These are phyloP conservation scores for Dugesia japonica DNA, from an alignment of 2,888 invertebrate species.

Conservation along the genomic window DNA sequence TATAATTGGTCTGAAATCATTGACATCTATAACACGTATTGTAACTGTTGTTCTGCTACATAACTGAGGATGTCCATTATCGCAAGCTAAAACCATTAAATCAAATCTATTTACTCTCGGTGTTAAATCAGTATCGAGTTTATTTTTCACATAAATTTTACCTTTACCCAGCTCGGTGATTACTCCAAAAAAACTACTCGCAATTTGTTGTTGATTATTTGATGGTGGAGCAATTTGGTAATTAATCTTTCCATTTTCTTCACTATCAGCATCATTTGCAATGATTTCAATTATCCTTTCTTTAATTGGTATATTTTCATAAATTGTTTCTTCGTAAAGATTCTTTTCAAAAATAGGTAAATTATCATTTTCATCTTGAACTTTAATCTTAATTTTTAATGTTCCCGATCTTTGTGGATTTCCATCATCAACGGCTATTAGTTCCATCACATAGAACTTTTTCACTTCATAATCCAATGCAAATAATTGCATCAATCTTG, in stretches of 20 bases:
- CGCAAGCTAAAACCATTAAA: neutral
- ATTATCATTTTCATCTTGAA: neutral
- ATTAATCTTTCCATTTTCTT: conserved; percentile 5
- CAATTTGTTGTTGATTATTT: neutral
- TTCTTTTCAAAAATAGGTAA: neutral
- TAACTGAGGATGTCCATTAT: neutral
- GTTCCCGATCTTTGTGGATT: neutral
- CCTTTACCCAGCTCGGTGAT: neutral
- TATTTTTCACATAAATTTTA: neutral
- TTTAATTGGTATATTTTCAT: neutral
- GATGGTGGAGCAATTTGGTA: neutral
- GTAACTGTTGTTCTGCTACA: neutral
- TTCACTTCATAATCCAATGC: neutral
- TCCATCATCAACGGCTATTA: neutral
- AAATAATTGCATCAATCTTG: neutral
- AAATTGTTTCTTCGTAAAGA: neutral
- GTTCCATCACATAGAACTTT: neutral
- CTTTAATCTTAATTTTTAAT: neutral
- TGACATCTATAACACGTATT: neutral
- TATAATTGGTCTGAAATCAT: neutral
- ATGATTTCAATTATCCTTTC: neutral
- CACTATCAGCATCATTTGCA: neutral
- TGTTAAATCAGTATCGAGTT: neutral
- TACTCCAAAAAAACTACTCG: neutral
- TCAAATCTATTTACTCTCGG: neutral